phyloP scores from a whole-genome alignment of 1,140 invertebrate genomes.

The Acromyrmex echinatior region DNA sequence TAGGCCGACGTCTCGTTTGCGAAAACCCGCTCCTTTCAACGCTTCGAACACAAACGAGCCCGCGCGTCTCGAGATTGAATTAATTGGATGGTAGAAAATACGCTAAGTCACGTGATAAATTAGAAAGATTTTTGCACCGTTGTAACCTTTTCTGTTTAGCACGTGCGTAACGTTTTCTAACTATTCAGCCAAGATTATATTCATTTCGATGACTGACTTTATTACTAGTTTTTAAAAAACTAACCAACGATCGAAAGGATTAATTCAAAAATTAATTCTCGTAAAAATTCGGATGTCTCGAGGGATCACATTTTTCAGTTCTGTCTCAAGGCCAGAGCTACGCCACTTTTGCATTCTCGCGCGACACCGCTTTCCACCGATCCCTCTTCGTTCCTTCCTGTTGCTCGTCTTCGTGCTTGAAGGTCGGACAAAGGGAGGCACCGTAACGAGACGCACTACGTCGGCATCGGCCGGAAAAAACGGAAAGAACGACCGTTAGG shows the following conservation, averaged over 20 bases:
- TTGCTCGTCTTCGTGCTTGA: constrained; percentile 48
- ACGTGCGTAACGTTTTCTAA: neutral
- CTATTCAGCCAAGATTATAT: neutral
- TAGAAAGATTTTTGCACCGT: neutral
- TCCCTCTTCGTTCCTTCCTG: constrained; percentile 11
- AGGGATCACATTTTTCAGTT: constrained; percentile 20
- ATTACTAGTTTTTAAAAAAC: neutral
- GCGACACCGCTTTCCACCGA: constrained; percentile 24
- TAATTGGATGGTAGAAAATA: neutral
- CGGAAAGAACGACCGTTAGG: constrained; percentile 66
- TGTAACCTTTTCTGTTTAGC: neutral
- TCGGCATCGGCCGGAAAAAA: constrained; percentile 58
- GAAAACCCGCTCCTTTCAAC: constrained; percentile 32
- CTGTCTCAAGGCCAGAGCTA: constrained; percentile 49
- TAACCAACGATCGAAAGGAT: neutral
- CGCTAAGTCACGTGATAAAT: neutral
- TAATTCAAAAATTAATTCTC: neutral
- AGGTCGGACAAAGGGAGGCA: constrained; percentile 53
- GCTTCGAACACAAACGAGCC: neutral
- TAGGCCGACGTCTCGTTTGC: constrained; percentile 33
- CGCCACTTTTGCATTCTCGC: constrained; percentile 30
- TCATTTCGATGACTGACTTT: neutral
- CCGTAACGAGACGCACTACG: constrained; percentile 25
- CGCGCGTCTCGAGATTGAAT: constrained; percentile 10
- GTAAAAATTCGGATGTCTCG: neutral